Evolutionary conservation across 2,888 invertebrate species (phyloP).

Genomic region (Caenorhabditis japonica): DNA sequence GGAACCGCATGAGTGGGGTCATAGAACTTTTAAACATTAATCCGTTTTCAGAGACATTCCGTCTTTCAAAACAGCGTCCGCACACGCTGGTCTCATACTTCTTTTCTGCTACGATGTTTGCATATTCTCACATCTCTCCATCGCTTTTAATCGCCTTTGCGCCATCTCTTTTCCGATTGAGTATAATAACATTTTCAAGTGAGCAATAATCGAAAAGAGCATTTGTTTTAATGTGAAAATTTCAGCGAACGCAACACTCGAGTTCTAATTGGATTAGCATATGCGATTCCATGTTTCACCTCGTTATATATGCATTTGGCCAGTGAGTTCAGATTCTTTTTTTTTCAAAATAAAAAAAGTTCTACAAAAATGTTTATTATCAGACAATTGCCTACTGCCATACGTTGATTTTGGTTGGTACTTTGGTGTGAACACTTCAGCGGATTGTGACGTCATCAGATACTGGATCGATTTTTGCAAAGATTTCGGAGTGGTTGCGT

Average conservation of each 20-base stretch:
- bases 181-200: constrained; percentile 45
- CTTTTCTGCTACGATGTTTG: constrained; percentile 61
- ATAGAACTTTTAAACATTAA: background rate
- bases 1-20: too few species aligned
- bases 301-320: constrained; percentile 50
- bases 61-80: constrained; percentile 26
- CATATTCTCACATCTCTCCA: constrained; percentile 57
- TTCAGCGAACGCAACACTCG: constrained; percentile 40
- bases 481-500: constrained; percentile 40
- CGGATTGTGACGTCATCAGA: constrained; percentile 43
- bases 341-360: background rate
- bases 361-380: background rate
- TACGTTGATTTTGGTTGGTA: constrained; percentile 52
- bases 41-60: constrained; percentile 39
- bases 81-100: constrained; percentile 50
- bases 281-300: constrained; percentile 45
- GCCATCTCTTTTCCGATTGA: constrained; percentile 52
- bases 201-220: background rate
- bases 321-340: constrained; percentile 18
- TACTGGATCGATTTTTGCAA: constrained; percentile 47
- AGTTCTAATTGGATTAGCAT: constrained; percentile 42
- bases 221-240: background rate
- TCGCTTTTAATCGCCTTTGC: constrained; percentile 55
- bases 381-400: constrained; percentile 47
- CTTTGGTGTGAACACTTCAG: constrained; percentile 48